Conservation (phyloP, 2,888 invertebrate species). For the Muschampia plurimacula region DNA sequence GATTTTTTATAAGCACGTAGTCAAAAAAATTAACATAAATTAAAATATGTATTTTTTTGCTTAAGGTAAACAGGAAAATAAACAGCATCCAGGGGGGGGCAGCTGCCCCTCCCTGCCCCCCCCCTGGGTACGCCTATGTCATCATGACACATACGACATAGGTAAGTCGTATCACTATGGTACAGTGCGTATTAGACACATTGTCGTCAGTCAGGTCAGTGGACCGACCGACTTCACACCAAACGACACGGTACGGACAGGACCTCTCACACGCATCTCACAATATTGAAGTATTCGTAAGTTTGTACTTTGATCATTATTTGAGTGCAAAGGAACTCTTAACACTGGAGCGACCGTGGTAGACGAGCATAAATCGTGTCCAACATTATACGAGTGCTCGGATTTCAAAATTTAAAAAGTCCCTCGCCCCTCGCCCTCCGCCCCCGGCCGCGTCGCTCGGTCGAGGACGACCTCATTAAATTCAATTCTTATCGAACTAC, state of each 20-base stretch:
- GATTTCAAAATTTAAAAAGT: constrained; percentile 3
- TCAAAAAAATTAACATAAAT: too few species aligned
- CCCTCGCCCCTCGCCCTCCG: background rate
- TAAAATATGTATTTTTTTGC: too few species aligned
- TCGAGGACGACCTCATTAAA: too few species aligned
- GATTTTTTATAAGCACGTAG: too few species aligned
- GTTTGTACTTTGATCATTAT: constrained; percentile 66
- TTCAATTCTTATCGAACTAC: constrained; percentile 5
- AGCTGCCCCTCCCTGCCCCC: too few species aligned
- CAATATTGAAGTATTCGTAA: constrained; percentile 50
- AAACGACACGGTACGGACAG: constrained; percentile 37
- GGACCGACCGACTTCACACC: background rate
- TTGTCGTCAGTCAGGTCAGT: background rate
- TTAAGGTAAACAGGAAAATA: too few species aligned
- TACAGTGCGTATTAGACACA: background rate
- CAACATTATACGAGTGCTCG: constrained; percentile 4
- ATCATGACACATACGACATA: background rate
- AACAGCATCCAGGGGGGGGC: too few species aligned
- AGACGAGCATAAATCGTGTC: constrained; percentile 14
- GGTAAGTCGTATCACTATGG: background rate
- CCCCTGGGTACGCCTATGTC: too few species aligned
- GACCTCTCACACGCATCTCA: constrained; percentile 40
- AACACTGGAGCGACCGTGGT: constrained; percentile 47
- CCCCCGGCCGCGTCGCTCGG: background rate
- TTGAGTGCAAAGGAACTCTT: constrained; percentile 57